Conservation (phyloP, 2,113 vertebrate species). For the Rhinogobius similis region DNA sequence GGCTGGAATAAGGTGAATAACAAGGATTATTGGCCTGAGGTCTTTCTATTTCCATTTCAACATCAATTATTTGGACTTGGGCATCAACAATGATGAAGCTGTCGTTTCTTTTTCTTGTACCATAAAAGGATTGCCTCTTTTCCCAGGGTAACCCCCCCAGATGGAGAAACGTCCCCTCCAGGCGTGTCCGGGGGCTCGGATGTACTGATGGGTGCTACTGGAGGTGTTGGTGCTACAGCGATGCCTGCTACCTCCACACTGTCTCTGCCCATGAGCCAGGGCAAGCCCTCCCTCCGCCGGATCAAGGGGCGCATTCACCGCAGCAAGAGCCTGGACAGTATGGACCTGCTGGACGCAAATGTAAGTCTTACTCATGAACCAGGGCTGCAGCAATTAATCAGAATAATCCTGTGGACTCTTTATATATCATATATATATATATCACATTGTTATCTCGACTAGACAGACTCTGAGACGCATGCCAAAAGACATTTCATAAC, state of each 20-base stretch:
- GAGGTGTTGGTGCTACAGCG: conserved; percentile 79
- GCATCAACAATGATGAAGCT: too few relatives aligned
- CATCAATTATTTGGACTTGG: too few relatives aligned
- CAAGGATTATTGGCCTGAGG: not conserved
- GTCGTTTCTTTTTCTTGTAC: not conserved
- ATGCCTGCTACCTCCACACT: conserved; percentile 83
- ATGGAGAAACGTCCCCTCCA: conserved; percentile 63
- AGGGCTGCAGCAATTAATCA: too few relatives aligned
- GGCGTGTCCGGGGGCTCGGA: conserved; percentile 57
- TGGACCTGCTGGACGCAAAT: conserved; percentile 92
- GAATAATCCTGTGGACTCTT: too few relatives aligned
- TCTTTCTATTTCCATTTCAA: too few relatives aligned
- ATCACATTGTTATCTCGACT: too few relatives aligned
- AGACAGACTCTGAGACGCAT: too few relatives aligned
- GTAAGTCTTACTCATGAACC: conserved; percentile 77
- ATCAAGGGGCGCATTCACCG: conserved; percentile 96
- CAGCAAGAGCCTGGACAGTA: conserved; percentile 94
- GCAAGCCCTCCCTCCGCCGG: conserved; percentile 91
- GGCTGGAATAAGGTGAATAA: too few relatives aligned
- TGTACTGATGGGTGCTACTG: conserved; percentile 59
- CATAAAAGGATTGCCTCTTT: conserved; percentile 16
- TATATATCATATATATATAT: too few relatives aligned
- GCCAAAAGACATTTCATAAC: not conserved
- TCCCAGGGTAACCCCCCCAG: conserved; percentile 87
- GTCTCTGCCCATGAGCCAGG: conserved; percentile 85